Evolutionary conservation across 1,140 invertebrate species (phyloP), one percentile per base, ranked within the genome.

Genomic region (Anthonomus grandis): DNA sequence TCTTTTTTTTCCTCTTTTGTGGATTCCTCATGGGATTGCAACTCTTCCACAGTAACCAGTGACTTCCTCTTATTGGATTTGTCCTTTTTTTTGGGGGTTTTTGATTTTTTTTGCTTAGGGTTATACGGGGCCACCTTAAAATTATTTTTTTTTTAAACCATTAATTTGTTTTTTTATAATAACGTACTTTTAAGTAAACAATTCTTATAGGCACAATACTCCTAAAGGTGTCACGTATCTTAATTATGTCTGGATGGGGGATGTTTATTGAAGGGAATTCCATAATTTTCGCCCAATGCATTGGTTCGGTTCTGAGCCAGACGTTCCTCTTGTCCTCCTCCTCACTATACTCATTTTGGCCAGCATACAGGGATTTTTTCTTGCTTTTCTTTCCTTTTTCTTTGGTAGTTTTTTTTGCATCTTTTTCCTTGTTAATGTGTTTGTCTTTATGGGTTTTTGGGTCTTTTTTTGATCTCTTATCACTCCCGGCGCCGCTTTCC

Each of bases 151-250:
- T n/a, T n/a, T n/a, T n/a, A n/a, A n/a, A n/a, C n/a, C n/a, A n/a
- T n/a, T n/a, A n/a, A n/a, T n/a, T n/a, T n/a, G n/a, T n/a, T n/a
- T 9, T 21, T 22, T 17, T 19, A 36, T 37, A 38, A 18, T 37
- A 42, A 64, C 57, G 66, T 69, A 79, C 79, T 70, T 76, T 61
- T 41, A 75, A 68, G 64, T 76, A 78, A 44, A 80, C 54, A 3
- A 81, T 54, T 64, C 72, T 70, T 13, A 79, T 36, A 2, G 75
- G 77, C 6, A 80, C 63, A 15, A 62, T 57, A 12, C 72, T 75
- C 13, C 77, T 68, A 59, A 81, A 78, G 3, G 76, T 79, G 55
- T 81, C 74, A 41, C 78, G 73, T 36, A 80, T 59, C 15, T 74
- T 69, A 8, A 52, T 59, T 13, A 79, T 73, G 49, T 75, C 74